These are phyloP conservation scores for Drosophila anomelani DNA, from an alignment of 2,888 invertebrate species.

Conservation along the genomic window DNA sequence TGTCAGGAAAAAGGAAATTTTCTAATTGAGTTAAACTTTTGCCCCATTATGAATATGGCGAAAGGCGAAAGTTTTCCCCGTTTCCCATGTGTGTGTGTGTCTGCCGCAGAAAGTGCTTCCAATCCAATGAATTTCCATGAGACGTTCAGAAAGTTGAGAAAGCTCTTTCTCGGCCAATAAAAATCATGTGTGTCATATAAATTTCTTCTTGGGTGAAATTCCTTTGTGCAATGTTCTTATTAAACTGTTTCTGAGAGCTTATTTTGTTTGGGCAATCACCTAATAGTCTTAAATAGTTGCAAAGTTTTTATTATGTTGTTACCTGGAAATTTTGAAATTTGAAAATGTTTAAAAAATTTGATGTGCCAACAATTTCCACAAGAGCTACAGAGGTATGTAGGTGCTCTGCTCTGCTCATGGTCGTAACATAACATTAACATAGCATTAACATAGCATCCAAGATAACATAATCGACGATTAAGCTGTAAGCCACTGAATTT, in stretches of 20 bases:
- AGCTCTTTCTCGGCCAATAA: slow-evolving; percentile 21
- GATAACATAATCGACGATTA: too few relatives aligned
- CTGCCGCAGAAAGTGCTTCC: slow-evolving; percentile 32
- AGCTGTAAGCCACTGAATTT: too few relatives aligned
- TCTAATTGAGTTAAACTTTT: slow-evolving; percentile 62
- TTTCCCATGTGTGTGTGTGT: slow-evolving; percentile 17
- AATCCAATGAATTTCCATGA: slow-evolving; percentile 38
- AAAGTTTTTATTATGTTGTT: not conserved
- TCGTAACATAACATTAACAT: too few relatives aligned
- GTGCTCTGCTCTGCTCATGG: too few relatives aligned
- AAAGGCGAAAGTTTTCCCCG: slow-evolving; percentile 35
- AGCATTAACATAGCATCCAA: too few relatives aligned
- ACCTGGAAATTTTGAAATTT: too few relatives aligned
- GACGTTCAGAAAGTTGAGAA: slow-evolving; percentile 24
- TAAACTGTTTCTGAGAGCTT: not conserved
- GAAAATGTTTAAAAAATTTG: too few relatives aligned
- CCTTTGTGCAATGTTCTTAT: not conserved
- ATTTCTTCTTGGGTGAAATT: not conserved
- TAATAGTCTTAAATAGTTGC: not conserved
- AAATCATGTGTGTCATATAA: slow-evolving; percentile 18
- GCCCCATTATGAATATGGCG: slow-evolving; percentile 37
- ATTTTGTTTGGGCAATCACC: not conserved
- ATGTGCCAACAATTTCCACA: too few relatives aligned
- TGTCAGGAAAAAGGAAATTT: slow-evolving; percentile 51
- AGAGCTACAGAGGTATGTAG: too few relatives aligned